Evolutionary conservation across 1,140 invertebrate genomes (phyloP).

Genomic region (Ptiloglossa arizonensis): DNA sequence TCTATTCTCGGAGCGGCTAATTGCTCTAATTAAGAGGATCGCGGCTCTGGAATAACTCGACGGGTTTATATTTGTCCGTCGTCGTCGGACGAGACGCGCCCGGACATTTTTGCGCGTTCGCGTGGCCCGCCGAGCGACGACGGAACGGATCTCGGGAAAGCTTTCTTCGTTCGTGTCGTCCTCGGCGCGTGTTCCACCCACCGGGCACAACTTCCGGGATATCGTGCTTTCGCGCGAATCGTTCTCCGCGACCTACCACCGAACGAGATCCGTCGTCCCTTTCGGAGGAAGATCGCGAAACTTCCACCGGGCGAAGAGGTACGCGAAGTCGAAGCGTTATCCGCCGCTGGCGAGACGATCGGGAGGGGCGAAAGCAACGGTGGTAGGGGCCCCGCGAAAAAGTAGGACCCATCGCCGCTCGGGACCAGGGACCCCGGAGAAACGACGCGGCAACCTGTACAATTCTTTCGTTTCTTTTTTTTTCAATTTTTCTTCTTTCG

Average conservation of each 20-base stretch:
- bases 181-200: too few species aligned
- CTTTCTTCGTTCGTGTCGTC: background rate
- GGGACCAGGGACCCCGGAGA: background rate
- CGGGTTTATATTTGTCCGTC: constrained; percentile 74
- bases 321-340: background rate
- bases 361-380: background rate
- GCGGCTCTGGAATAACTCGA: constrained; percentile 74
- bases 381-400: constrained; percentile 30
- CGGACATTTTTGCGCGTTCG: constrained; percentile 65
- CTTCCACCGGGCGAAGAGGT: background rate
- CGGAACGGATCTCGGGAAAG: background rate
- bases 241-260: constrained; percentile 18
- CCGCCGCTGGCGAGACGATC: background rate
- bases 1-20: constrained; percentile 76
- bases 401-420: constrained; percentile 23
- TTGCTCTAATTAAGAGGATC: constrained; percentile 79
- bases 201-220: too few species aligned
- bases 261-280: too few species aligned
- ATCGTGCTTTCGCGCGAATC: too few species aligned
- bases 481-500: too few species aligned
- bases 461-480: too few species aligned
- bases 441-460: too few species aligned
- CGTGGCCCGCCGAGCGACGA: background rate
- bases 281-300: constrained; percentile 1
- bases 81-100: constrained; percentile 17